Base-by-base conservation (phyloP, 1,140 invertebrate genomes). In the Trichonephila clavipes region DNA sequence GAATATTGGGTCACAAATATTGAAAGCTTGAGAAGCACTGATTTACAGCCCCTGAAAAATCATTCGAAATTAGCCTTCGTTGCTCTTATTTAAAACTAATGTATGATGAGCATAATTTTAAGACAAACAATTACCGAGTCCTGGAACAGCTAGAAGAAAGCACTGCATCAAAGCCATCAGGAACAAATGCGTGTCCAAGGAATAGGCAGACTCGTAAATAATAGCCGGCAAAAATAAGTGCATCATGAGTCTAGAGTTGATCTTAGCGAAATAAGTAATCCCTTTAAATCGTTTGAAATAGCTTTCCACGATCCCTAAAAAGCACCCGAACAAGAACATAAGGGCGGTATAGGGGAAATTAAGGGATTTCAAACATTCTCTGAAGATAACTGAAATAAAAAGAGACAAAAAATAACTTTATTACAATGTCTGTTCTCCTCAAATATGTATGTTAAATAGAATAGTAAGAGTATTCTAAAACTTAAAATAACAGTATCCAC, bases 191-290 rank as follows among this genome's bases (percentile, higher is more conserved):
- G 95, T 95, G 77, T 96, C 95, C 95, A 96, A 96, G 12, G 95
- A 95, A 94, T 96, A 96, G 10, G 96, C 96, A 16, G 96, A 96
- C 94, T 96, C 96, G 95, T 96, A 96, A 28, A 96, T 96, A 19
- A 96, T 95, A 19, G 96, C 95, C 2, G 96, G 96, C 51, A 96
- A 95, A 94, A 96, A 96, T 18, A 96, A 94, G 94, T 95, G 95
- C 19, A 96, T 95, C 40, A 96, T 95, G 12, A 96, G 94, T 94
- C 96, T 95, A 0, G 96, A 96, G 82, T 96, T 95, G 10, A 95
- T 95, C 14, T 95, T 94, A 21, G 95, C 95, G 2, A 95, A 90
- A 1, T 92, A 88, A 10, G 95, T 95, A 88, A 94, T 95, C 14
- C 44, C 1, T 21, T 94, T 62, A 7, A 95, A 69, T 0, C 40